Conservation (phyloP, 2,797 vertebrate genomes). For the Pipistrellus pipistrellus region DNA sequence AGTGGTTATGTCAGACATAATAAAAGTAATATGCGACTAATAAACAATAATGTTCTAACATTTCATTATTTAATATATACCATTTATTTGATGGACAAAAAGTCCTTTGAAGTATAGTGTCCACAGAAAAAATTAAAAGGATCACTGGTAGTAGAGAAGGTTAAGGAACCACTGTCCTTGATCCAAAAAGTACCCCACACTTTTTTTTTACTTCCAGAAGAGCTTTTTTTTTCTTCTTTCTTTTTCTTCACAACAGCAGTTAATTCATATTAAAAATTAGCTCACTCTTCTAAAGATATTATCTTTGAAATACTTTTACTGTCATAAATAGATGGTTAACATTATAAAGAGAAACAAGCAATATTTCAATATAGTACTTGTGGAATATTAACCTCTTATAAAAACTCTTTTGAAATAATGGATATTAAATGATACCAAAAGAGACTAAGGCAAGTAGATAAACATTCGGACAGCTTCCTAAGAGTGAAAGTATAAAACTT, state of each 20-base stretch:
- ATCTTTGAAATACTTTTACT: conserved; percentile 43
- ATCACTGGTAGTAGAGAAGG: not conserved
- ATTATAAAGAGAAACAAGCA: conserved; percentile 59
- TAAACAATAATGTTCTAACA: conserved; percentile 25
- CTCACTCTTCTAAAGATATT: conserved; percentile 23
- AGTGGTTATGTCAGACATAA: not conserved
- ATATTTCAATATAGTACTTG: conserved; percentile 10
- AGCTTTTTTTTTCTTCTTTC: not conserved
- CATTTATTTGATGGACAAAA: not conserved
- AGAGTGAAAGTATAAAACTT: conserved; percentile 54
- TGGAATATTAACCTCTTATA: conserved; percentile 48
- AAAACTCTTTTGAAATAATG: conserved; percentile 57
- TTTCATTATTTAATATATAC: conserved; percentile 40
- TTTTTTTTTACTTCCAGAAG: conserved; percentile 3
- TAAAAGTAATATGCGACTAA: conserved; percentile 34
- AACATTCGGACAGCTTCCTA: conserved; percentile 25
- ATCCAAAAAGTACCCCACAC: not conserved
- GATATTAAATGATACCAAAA: conserved; percentile 34
- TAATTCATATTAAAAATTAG: conserved; percentile 24
- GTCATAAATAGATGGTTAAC: conserved; percentile 10
- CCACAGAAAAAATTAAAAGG: conserved; percentile 25
- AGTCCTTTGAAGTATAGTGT: conserved; percentile 43
- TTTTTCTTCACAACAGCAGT: conserved; percentile 8
- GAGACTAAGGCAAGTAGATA: conserved; percentile 21
- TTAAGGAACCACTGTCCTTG: conserved; percentile 33